Conservation (phyloP, 2,888 invertebrate genomes). For the Amphimallon solstitiale region DNA sequence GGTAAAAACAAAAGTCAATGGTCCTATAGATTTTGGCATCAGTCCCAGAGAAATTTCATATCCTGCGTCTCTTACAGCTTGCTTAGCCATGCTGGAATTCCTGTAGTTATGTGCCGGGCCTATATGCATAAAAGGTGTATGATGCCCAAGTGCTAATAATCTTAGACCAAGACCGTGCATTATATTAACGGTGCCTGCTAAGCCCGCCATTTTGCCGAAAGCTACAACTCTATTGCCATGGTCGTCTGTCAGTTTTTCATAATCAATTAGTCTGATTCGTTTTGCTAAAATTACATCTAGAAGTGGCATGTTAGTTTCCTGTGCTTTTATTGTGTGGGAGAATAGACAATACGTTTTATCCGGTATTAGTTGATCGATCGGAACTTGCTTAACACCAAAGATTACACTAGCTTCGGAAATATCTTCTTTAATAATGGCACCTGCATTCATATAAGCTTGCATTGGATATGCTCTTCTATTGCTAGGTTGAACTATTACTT, state of each 20-base stretch:
- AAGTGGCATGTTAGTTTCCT: slow-evolving; percentile 97
- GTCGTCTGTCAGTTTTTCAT: slow-evolving; percentile 93
- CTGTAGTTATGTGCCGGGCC: slow-evolving; percentile 99
- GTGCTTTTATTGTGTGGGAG: slow-evolving; percentile 99
- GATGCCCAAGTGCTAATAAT: slow-evolving; percentile 94
- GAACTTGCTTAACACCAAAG: slow-evolving; percentile 97
- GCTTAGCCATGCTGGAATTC: slow-evolving; percentile 96
- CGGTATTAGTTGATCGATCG: slow-evolving; percentile 90
- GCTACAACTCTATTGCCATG: slow-evolving; percentile 89
- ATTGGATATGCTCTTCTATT: slow-evolving; percentile 98
- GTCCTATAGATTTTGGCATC: slow-evolving; percentile 98
- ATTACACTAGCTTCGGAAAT: slow-evolving; percentile 96
- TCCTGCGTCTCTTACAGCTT: slow-evolving; percentile 98
- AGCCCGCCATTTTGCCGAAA: slow-evolving; percentile 98
- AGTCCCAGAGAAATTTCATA: slow-evolving; percentile 94
- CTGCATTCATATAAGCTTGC: slow-evolving; percentile 92
- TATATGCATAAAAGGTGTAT: slow-evolving; percentile 99
- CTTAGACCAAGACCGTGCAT: slow-evolving; percentile 96
- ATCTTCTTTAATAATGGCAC: slow-evolving; percentile 94
- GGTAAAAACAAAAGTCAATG: slow-evolving; percentile 96
- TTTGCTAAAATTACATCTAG: slow-evolving; percentile 95
- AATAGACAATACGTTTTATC: slow-evolving; percentile 99
- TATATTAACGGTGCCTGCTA: slow-evolving; percentile 98
- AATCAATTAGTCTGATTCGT: slow-evolving; percentile 96
- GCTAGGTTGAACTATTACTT: slow-evolving; percentile 97